These are phyloP conservation scores for Halcyon malimbica DNA, from an alignment of 2,113 vertebrate species.

Conservation along the genomic window DNA sequence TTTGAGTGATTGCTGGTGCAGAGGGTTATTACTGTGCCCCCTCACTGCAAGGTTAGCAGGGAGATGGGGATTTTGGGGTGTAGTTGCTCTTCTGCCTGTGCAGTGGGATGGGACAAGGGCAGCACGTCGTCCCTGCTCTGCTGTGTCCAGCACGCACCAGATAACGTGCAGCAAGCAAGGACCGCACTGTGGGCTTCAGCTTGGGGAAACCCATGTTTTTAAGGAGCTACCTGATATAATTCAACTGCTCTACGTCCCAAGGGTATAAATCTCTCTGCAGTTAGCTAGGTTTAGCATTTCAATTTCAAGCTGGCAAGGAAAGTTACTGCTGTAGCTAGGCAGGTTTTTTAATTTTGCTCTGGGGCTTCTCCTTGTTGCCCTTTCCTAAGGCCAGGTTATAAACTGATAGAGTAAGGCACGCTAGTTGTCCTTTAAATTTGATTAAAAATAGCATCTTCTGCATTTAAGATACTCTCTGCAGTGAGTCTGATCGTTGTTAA, in stretches of 20 bases:
- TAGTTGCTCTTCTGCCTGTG: background rate
- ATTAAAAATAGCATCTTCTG: background rate
- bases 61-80: background rate
- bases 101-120: background rate
- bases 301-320: background rate
- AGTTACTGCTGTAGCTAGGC: background rate
- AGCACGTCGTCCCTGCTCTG: rapidly evolving
- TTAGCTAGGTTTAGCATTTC: background rate
- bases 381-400: background rate
- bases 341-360: rapidly evolving
- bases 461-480: background rate
- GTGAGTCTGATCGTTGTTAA: background rate
- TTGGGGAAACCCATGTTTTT: rapidly evolving
- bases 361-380: background rate
- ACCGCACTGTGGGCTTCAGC: background rate
- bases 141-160: background rate
- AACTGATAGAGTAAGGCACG: background rate
- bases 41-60: background rate
- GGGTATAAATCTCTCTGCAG: background rate
- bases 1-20: background rate
- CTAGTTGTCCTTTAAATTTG: slow-evolving; percentile 12
- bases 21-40: background rate
- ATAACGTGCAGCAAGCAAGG: background rate
- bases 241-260: background rate
- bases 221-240: background rate